phyloP scores from a whole-genome alignment of 2,113 vertebrate genomes.

The Nibea coibor region DNA sequence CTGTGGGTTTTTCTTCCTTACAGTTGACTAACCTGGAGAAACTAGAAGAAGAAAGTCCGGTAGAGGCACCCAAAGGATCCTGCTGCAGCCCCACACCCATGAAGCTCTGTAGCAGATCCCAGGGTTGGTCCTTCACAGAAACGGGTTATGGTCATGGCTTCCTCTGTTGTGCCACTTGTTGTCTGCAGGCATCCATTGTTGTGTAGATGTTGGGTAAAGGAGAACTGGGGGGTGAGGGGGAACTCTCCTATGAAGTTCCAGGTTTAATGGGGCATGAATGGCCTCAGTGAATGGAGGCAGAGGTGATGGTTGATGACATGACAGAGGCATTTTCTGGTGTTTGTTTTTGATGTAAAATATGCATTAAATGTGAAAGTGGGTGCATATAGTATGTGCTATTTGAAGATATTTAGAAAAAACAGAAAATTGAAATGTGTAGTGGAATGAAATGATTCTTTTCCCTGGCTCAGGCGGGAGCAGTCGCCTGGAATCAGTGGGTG shows the following conservation, averaged over 20 bases:
- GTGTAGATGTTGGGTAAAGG: too few species aligned
- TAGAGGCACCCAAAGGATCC: constrained; percentile 82
- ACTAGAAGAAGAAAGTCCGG: constrained; percentile 77
- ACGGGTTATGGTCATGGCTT: neutral
- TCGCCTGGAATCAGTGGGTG: constrained; percentile 94
- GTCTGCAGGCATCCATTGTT: too few species aligned
- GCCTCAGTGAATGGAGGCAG: too few species aligned
- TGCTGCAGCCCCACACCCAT: constrained; percentile 85
- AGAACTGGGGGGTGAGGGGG: too few species aligned
- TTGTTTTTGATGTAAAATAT: too few species aligned
- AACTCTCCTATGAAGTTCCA: too few species aligned
- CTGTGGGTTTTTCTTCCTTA: constrained; percentile 24
- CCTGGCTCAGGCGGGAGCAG: constrained; percentile 84
- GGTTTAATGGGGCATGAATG: too few species aligned
- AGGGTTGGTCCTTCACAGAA: constrained; percentile 83
- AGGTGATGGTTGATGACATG: too few species aligned
- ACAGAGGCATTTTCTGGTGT: too few species aligned
- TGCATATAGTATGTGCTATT: neutral
- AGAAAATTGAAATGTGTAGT: neutral
- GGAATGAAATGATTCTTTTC: neutral
- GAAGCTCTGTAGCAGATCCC: constrained; percentile 90
- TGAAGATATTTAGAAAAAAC: neutral
- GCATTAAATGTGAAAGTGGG: neutral
- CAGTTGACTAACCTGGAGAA: constrained; percentile 86
- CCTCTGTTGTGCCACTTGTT: too few species aligned